Evolutionary conservation across 2,888 invertebrate species (phyloP).

Genomic region (Clunio marinus): DNA sequence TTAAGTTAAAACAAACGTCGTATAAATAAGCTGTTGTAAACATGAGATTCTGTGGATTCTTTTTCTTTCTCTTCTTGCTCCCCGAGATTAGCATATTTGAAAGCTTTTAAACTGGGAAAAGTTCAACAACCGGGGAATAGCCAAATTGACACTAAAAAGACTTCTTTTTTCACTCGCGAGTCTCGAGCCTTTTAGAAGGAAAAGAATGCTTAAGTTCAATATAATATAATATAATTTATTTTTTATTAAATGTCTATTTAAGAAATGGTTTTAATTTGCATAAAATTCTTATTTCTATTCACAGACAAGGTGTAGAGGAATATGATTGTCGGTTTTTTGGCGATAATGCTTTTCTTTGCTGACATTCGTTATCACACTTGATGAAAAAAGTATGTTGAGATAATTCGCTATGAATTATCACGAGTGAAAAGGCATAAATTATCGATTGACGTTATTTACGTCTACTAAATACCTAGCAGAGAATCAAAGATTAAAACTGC

Average conservation of each 20-base stretch:
- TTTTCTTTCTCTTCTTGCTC: not conserved
- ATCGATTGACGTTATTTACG: too few relatives aligned
- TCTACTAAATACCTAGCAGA: too few relatives aligned
- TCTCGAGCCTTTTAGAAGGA: not conserved
- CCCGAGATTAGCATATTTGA: conserved; percentile 25
- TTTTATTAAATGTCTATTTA: conserved; percentile 31
- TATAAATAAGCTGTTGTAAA: not conserved
- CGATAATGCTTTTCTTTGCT: not conserved
- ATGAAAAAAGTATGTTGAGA: not conserved
- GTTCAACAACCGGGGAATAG: conserved; percentile 36
- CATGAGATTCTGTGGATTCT: not conserved
- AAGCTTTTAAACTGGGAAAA: not conserved
- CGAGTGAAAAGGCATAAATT: too few relatives aligned
- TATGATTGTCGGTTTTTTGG: not conserved
- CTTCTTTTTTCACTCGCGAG: not conserved
- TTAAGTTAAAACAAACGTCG: not conserved
- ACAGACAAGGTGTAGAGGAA: not conserved
- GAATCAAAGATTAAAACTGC: not conserved
- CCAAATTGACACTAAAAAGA: conserved; percentile 36
- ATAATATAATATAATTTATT: conserved; percentile 35
- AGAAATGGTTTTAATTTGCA: conserved; percentile 21
- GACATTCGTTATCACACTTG: conserved; percentile 25
- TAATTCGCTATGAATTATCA: not conserved
- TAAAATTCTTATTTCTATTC: conserved; percentile 37
- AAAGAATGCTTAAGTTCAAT: conserved; percentile 15